Conservation (phyloP, 2,797 vertebrate species). For the Onychomys leucogaster region DNA sequence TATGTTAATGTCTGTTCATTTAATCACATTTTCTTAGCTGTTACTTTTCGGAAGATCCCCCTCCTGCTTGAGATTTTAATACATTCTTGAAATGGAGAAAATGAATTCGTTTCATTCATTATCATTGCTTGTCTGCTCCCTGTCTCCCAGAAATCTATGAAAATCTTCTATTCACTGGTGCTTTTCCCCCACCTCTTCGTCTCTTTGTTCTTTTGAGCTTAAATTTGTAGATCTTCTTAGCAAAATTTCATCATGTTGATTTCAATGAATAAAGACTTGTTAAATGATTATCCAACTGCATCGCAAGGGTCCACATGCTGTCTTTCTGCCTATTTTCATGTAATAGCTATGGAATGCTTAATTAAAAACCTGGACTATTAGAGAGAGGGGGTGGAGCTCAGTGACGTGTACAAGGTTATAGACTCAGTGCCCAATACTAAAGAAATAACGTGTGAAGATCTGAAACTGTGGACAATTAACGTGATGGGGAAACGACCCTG, state of each 20-base stretch:
- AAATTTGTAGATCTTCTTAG: background rate
- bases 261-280: background rate
- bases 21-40: conserved; percentile 27
- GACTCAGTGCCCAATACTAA: background rate
- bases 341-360: background rate
- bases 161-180: background rate
- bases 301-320: background rate
- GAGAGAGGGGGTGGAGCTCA: background rate
- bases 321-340: background rate
- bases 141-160: background rate
- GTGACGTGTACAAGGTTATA: background rate
- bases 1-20: conserved; percentile 25
- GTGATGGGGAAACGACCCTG: background rate
- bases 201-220: background rate
- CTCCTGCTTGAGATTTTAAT: conserved; percentile 22
- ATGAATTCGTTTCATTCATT: background rate
- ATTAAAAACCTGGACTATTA: conserved; percentile 21
- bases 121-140: background rate
- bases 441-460: background rate
- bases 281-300: background rate
- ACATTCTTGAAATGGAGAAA: background rate
- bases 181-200: background rate
- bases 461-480: background rate
- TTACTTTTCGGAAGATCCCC: background rate
- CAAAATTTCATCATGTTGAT: background rate